Conservation (phyloP, 2,797 vertebrate genomes). For the Cottoperca gobio region DNA sequence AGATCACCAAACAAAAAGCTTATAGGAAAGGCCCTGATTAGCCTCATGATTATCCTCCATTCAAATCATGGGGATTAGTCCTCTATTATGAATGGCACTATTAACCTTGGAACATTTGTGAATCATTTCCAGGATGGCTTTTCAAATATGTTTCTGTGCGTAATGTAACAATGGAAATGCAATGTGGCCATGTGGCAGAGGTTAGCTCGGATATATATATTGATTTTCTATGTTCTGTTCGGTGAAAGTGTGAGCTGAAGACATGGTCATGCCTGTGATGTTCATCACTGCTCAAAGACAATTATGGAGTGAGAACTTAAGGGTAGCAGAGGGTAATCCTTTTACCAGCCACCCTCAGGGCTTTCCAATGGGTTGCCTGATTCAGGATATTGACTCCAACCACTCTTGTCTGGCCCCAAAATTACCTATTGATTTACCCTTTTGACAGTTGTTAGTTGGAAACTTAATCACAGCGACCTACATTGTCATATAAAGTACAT, state of each 20-base stretch:
- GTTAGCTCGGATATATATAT: conserved; percentile 47
- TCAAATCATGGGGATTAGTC: conserved; percentile 66
- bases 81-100: conserved; percentile 64
- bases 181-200: conserved; percentile 34
- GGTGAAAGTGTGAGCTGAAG: conserved; percentile 62
- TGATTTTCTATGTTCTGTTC: conserved; percentile 67
- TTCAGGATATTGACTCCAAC: conserved; percentile 80
- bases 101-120: conserved; percentile 76
- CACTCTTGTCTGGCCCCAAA: conserved; percentile 80
- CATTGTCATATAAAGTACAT: conserved; percentile 77
- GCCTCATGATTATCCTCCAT: conserved; percentile 68
- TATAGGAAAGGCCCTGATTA: conserved; percentile 69
- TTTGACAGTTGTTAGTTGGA: conserved; percentile 85
- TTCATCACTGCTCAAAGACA: conserved; percentile 84
- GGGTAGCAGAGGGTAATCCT: conserved; percentile 83
- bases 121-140: conserved; percentile 66
- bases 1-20: conserved; percentile 80
- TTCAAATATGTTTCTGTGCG: conserved; percentile 49
- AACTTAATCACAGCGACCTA: conserved; percentile 83
- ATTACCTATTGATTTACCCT: conserved; percentile 86
- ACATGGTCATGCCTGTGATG: conserved; percentile 70
- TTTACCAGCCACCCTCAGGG: conserved; percentile 79
- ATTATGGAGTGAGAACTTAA: conserved; percentile 81
- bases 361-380: conserved; percentile 68
- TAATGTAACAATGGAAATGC: conserved; percentile 58